Evolutionary conservation across 1,140 invertebrate species (phyloP), one percentile per base, ranked within the genome.

Genomic region (Neodiprion fabricii): DNA sequence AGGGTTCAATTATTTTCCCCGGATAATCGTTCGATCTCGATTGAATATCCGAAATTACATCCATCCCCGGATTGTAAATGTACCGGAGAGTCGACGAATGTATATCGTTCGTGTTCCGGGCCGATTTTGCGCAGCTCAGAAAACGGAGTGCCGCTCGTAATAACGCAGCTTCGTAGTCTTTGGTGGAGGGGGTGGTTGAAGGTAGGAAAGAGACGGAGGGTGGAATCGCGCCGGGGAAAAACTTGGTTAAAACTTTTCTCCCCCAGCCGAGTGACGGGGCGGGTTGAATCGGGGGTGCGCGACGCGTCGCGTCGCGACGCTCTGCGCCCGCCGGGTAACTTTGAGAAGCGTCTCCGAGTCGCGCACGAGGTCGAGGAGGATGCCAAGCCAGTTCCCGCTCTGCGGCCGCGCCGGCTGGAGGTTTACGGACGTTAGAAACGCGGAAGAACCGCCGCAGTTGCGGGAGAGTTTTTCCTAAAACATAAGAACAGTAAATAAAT

Each of bases 361-460:
- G 67, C 17, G 80, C 77, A 80, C 79, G 76, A 78, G 72, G 78
- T 81, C 77, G 76, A 79, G 83, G 78, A 78, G 77, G 78, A 76
- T 76, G 77, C 83, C 79, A 80, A 80, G 84, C 79, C 86, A 88
- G 86, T 88, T 86, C 82, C 85, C 86, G 86, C 84, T 83, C 83
- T 85, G 85, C 86, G 85, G 84, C 82, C 86, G 85, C 81, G 81
- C 80, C 82, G 85, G 81, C 82, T 85, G 82, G 85, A 85, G 83
- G 17, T 21, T 21, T 83, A 81, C 10, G 53, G 10, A 61, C 10
- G 10, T 11, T 61, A 11, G 53, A 61, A n/a, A 11, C 10, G 10
- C 53, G 53, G 10, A n/a, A n/a, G 10, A 61, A 61, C 53, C 53
- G n/a, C 10, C n/a, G n/a, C 10, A 11, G 53, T 61, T n/a, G 53